Evolutionary conservation across 2,797 vertebrate genomes (phyloP).

Genomic region (Sebastes paucispinis): DNA sequence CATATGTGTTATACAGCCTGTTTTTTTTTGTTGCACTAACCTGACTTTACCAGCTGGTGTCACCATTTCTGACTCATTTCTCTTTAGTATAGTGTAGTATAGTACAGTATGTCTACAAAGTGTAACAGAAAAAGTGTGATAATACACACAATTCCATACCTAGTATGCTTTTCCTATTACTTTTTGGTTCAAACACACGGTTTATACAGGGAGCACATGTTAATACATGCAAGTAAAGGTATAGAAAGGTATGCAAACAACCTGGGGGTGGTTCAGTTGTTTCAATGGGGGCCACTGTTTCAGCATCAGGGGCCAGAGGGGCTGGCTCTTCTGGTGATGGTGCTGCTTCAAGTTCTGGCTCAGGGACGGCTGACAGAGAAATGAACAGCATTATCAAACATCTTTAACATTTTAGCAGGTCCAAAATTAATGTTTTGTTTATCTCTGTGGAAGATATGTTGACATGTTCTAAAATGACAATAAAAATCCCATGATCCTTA

Average conservation of each 20-base stretch:
- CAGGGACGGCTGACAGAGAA: slow-evolving; percentile 48
- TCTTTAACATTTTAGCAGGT: no score
- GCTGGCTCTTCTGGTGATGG: slow-evolving; percentile 29
- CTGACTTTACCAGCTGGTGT: slow-evolving; percentile 22
- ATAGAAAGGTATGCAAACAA: slow-evolving; percentile 37
- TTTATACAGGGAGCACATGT: slow-evolving; percentile 29
- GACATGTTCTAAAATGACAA: no score
- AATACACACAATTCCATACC: background rate
- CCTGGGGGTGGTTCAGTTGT: slow-evolving; percentile 56
- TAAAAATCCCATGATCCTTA: no score
- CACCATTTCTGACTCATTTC: background rate
- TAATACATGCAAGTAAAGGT: background rate
- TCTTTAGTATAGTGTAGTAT: background rate
- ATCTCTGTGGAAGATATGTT: no score
- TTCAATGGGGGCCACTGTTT: slow-evolving; percentile 41
- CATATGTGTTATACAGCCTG: background rate
- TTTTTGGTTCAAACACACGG: background rate
- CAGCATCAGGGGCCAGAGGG: slow-evolving; percentile 15
- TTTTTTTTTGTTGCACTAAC: background rate
- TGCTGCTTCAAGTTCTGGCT: slow-evolving; percentile 43
- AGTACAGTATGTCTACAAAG: background rate
- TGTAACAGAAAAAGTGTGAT: background rate
- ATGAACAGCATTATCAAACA: background rate
- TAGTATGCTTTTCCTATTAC: background rate
- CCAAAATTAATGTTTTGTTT: no score